Conservation (phyloP, 2,797 vertebrate genomes). For the Lacerta viridis region DNA sequence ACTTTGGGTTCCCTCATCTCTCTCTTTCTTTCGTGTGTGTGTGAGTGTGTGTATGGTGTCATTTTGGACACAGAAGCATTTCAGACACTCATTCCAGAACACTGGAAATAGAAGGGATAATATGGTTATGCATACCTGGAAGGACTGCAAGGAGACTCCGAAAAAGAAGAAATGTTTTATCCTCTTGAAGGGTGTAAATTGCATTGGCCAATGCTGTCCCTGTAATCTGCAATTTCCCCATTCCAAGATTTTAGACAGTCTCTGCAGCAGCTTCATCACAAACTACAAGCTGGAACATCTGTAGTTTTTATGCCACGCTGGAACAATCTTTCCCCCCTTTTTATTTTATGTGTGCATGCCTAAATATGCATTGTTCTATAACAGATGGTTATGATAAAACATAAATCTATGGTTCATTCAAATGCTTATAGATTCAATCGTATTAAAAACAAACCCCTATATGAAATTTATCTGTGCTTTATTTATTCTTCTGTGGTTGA, state of each 20-base stretch:
- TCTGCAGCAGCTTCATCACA: no score
- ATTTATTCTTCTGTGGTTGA: neutral
- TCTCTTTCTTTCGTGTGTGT: no score
- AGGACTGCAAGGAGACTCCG: neutral
- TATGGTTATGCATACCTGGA: neutral
- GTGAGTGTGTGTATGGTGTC: no score
- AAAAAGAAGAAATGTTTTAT: no score
- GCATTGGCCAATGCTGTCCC: no score
- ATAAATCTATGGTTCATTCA: neutral
- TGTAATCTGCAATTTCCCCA: no score
- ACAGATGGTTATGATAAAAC: neutral
- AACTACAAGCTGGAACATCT: neutral
- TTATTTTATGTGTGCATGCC: neutral
- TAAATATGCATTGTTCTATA: neutral
- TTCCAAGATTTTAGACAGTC: neutral
- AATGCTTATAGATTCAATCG: neutral
- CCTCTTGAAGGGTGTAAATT: no score
- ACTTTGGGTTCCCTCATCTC: no score
- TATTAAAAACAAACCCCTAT: neutral
- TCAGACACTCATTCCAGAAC: no score
- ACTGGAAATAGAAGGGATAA: neutral
- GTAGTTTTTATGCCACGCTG: neutral
- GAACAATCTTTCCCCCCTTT: neutral
- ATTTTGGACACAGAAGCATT: no score
- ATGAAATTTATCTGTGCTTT: conserved; percentile 24